Base-by-base conservation (phyloP, 2,797 vertebrate species). In the Arnoldichthys spilopterus region DNA sequence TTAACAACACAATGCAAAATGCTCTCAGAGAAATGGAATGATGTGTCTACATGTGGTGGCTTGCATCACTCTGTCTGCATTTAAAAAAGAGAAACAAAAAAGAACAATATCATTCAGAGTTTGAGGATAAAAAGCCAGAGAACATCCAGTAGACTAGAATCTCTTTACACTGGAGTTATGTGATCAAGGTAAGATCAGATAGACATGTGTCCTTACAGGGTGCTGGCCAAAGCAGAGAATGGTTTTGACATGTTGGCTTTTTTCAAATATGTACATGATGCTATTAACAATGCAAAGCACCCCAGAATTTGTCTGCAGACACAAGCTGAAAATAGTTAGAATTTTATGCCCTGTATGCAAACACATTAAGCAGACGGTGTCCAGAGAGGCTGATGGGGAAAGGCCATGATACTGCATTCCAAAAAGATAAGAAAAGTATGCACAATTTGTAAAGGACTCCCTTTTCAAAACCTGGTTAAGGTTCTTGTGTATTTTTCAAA, bases 1-100 rank as follows among this genome's bases (percentile, higher is more conserved):
- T 80, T 85, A 72, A 80, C 76, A 54, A 34, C 47, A 40, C 20
- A 56, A 28, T 12, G 22, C 32, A 58, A 61, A 15, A 49, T 34
- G 62, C 37, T 54, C 22, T 28, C 49, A 51, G 28, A n/a, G 58
- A 71, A 72, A 76, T 61, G 26, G 51, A 61, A 77, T 74, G 63
- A 68, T 45, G 64, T 47, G 37, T 26, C 56, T 3, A 18, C 16
- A 63, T 47, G 34, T 62, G 72, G 56, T 63, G 56, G 7, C 26
- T 69, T 69, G 28, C 62, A 43, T 77, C 66, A 79, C 43, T 59
- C 6, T 66, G 56, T 49, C n/a, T 53, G 49, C 45, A 45, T 63
- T 73, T 28, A 49, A 73, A 70, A 24, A 59, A n/a, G n/a, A n/a
- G n/a, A n/a, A n/a, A n/a, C n/a, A n/a, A 58, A 34, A 49, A 3